Evolutionary conservation across 2,113 vertebrate genomes (phyloP).

Genomic region (Crocuta crocuta): DNA sequence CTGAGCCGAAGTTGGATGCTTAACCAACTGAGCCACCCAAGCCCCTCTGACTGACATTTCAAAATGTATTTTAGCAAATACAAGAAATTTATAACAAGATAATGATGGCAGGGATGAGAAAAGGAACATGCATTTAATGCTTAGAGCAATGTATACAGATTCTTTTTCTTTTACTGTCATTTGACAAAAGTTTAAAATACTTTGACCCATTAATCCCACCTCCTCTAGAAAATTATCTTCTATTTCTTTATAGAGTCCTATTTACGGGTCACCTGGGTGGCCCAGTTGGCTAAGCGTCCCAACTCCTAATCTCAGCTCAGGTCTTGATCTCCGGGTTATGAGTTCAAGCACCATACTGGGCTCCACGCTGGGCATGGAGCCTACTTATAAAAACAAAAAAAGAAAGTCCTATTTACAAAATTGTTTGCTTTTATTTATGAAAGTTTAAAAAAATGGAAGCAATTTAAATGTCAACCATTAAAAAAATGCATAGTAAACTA

Average conservation of each 20-base stretch:
- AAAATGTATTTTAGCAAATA: background rate
- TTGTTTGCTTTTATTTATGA: background rate
- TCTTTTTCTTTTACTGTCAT: background rate
- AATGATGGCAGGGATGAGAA: background rate
- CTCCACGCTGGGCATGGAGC: too few relatives aligned
- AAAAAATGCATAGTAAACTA: background rate
- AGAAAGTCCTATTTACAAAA: slow-evolving; percentile 3
- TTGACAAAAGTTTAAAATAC: slow-evolving; percentile 35
- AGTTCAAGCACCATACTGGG: too few relatives aligned
- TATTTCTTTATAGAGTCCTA: background rate
- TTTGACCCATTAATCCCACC: background rate
- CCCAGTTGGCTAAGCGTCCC: too few relatives aligned
- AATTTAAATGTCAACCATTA: background rate
- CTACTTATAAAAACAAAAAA: too few relatives aligned
- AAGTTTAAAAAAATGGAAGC: background rate
- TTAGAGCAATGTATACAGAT: background rate
- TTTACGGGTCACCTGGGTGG: background rate
- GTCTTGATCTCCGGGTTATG: too few relatives aligned
- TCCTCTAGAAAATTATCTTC: background rate
- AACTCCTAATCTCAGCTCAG: too few relatives aligned
- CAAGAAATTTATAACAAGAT: background rate
- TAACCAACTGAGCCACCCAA: too few relatives aligned
- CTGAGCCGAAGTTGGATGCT: too few relatives aligned
- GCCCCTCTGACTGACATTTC: background rate
- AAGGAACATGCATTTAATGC: background rate